phyloP scores from a whole-genome alignment of 64 coral and sea anemone species.

The Acropora yongei region DNA sequence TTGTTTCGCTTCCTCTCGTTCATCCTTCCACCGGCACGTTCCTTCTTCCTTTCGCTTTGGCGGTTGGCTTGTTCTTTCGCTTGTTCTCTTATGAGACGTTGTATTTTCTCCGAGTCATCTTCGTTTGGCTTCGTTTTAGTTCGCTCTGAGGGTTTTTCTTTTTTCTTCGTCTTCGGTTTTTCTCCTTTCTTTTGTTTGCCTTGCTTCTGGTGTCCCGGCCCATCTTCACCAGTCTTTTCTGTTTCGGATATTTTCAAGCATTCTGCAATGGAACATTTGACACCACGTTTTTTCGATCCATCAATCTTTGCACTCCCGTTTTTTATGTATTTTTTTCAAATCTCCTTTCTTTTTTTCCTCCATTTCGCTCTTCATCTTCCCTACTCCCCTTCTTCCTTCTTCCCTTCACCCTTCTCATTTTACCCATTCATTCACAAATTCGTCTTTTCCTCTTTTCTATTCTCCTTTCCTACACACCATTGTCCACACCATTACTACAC shows the following conservation, averaged over 20 bases:
- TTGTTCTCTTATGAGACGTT: conserved; percentile 80
- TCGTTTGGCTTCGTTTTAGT: conserved; percentile 11
- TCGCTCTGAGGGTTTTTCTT: conserved; percentile 5
- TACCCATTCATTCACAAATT: too few relatives aligned
- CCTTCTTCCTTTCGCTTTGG: neutral
- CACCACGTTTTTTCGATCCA: neutral
- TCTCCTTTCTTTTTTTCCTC: too few relatives aligned
- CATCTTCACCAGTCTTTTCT: conserved; percentile 26
- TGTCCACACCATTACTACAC: too few relatives aligned
- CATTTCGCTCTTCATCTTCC: too few relatives aligned
- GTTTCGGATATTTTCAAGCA: conserved; percentile 48
- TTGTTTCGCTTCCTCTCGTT: conserved; percentile 40
- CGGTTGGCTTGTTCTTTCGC: conserved; percentile 46
- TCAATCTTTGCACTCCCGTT: too few relatives aligned
- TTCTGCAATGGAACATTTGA: conserved; percentile 1
- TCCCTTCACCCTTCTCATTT: too few relatives aligned
- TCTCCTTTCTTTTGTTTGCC: neutral
- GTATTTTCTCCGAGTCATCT: conserved; percentile 71
- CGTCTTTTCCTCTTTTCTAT: too few relatives aligned
- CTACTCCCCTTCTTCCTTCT: too few relatives aligned
- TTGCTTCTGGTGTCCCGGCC: neutral
- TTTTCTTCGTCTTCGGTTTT: conserved; percentile 13
- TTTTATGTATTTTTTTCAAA: too few relatives aligned
- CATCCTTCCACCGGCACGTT: conserved; percentile 7
- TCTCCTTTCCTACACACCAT: too few relatives aligned